Base-by-base conservation (phyloP, 2,888 invertebrate genomes). In the Malacosoma neustria region DNA sequence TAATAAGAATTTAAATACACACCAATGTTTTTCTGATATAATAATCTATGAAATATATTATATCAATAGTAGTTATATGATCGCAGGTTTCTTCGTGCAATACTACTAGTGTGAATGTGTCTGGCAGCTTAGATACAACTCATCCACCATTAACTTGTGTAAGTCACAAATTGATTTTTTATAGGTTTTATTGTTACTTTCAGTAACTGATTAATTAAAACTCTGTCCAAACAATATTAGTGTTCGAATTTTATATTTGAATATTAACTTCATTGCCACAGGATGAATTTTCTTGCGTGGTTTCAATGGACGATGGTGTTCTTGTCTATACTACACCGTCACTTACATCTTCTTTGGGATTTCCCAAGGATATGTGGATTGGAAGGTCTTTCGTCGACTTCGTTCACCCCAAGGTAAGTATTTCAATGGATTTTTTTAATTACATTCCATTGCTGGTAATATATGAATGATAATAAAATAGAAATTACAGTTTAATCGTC, bases 381-480 rank as follows among this genome's bases (percentile, higher is more conserved):
- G 95, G 95, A 3, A 87, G 93, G 36, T 93, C 93, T 0, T 94
- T 97, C 57, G 93, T 94, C 38, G 95, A 96, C 57, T 96, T 95
- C 60, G 88, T 97, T 1, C 94, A 96, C 70, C 91, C 92, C 1
- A 92, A 90, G 71, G 93, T 85, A 49, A 65, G 71, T 43, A 11
- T 5, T n/a, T n/a, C n/a, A n/a, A n/a, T n/a, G n/a, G n/a, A n/a
- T n/a, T n/a, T n/a, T n/a, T n/a, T n/a, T n/a, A n/a, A n/a, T n/a
- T n/a, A n/a, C n/a, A n/a, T n/a, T n/a, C n/a, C n/a, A n/a, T n/a
- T n/a, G n/a, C n/a, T n/a, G n/a, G n/a, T n/a, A n/a, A n/a, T n/a
- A n/a, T n/a, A n/a, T n/a, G n/a, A n/a, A n/a, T n/a, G n/a, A n/a
- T n/a, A n/a, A n/a, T n/a, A n/a, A n/a, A n/a, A n/a, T n/a, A n/a